Percentiles rank a stretch among this genome's conserved stretches.
Evolutionary conservation across 2,113 vertebrate genomes (phyloP).

Genomic region (Leucoraja erinaceus): DNA sequence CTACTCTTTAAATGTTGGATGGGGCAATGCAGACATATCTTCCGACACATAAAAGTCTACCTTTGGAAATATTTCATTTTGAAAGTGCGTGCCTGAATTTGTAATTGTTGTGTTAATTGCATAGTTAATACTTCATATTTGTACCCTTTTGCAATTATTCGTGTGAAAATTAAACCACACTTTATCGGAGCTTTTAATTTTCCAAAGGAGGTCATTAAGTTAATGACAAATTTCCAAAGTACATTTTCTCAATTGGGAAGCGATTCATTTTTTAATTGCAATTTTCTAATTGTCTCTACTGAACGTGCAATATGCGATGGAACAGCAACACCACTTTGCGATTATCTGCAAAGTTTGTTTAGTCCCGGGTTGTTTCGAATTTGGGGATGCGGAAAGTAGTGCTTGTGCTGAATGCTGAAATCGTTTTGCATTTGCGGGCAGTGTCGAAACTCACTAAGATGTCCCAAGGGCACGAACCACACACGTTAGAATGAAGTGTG

Average conservation of each 20-base stretch:
- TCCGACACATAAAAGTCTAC: too few species aligned
- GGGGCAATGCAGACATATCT: too few species aligned
- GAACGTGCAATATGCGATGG: background rate
- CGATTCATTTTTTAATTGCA: background rate
- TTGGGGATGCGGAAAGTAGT: background rate
- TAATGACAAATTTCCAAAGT: background rate
- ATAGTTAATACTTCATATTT: background rate
- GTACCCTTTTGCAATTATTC: background rate
- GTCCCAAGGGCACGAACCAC: background rate
- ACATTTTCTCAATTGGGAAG: conserved; percentile 1
- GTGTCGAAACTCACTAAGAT: background rate
- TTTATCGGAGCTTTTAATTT: background rate
- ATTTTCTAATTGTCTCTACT: background rate
- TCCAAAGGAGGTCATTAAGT: background rate
- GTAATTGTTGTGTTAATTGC: background rate
- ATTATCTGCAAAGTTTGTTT: background rate
- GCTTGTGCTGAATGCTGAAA: background rate
- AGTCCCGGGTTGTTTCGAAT: background rate
- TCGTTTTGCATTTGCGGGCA: background rate
- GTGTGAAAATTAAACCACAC: background rate
- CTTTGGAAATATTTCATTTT: background rate
- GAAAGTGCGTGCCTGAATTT: background rate
- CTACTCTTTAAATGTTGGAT: too few species aligned
- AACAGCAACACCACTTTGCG: background rate
- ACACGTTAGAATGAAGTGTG: background rate